Evolutionary conservation across 2,113 vertebrate genomes (phyloP).

Genomic region (Osmerus eperlanus): DNA sequence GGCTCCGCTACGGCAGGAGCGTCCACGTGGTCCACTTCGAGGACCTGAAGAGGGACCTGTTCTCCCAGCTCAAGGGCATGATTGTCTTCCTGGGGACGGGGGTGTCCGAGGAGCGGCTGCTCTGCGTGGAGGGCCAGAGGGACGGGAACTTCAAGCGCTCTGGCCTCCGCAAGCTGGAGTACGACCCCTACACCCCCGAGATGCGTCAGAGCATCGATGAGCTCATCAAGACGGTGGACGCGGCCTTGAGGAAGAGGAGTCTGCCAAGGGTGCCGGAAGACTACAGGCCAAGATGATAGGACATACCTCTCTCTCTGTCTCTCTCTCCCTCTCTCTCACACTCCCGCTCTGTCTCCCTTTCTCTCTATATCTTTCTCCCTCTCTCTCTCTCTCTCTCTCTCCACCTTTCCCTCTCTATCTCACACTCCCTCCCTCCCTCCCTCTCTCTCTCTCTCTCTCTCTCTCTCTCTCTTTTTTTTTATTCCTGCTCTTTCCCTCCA

Average conservation of each 20-base stretch:
- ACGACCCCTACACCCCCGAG: conserved; percentile 87
- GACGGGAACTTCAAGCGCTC: conserved; percentile 97
- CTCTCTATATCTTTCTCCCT: not conserved
- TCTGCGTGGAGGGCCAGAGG: conserved; percentile 95
- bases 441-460: not conserved
- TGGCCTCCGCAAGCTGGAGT: conserved; percentile 88
- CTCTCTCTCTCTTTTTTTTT: not conserved
- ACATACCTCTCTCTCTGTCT: conserved; percentile 8
- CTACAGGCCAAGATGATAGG: conserved; percentile 90
- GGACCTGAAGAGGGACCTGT: conserved; percentile 87
- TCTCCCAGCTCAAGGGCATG: conserved; percentile 85
- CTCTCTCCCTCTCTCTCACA: conserved; percentile 2
- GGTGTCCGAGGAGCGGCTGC: conserved; percentile 85
- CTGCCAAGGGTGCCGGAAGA: conserved; percentile 86
- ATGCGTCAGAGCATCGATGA: conserved; percentile 81
- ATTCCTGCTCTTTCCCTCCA: not conserved
- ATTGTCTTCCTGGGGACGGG: conserved; percentile 81
- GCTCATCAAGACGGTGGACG: conserved; percentile 86
- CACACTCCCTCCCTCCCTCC: not conserved
- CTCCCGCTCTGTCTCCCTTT: conserved; percentile 2
- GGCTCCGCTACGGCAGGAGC: conserved; percentile 84
- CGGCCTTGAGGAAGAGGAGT: conserved; percentile 78
- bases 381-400: not conserved
- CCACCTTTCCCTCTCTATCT: conserved; percentile 7
- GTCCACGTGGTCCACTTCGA: conserved; percentile 96